Evolutionary conservation across 2,888 invertebrate species (phyloP), one percentile per base, ranked within the genome.

Genomic region (Psococerastis gibbosa): DNA sequence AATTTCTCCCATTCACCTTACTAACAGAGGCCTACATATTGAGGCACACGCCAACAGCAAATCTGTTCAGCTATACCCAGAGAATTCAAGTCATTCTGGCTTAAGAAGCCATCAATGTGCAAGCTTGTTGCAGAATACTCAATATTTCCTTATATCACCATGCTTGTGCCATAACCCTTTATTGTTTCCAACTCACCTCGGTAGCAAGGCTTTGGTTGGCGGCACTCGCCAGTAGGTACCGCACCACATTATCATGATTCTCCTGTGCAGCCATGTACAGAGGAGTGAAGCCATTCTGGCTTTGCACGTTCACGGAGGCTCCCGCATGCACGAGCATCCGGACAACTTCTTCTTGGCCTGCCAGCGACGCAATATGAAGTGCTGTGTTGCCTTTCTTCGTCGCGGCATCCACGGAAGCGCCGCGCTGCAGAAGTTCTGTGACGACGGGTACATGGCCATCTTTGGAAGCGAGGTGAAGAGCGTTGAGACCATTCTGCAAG

Each of bases 181-280:
- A 22, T 20, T 18, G 15, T n/a, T n/a, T 20, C 32, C 16, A 32
- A 48, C 55, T 52, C 57, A 80, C 92, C 75, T 95, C 95, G 27
- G 97, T 98, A 41, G 95, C 88, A 42, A 98, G 69, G 41, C 85
- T 84, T 62, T 95, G 97, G 62, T 92, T 95, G 49, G 95, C 97
- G 35, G 89, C 91, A 58, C 89, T 88, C 27, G 80, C 73, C 45
- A 97, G 67, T 46, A 97, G 69, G 66, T 85, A 82, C 58, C 84
- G 80, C 50, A 98, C 97, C 53, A 91, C 89, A 5, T 73, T 74
- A 48, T 91, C 91, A 58, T 95, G 92, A 61, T 92, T 92, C 62
- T 94, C 94, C 65, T 94, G 97, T 8, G 97, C 92, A 3, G 94
- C 94, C 95, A 97, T 97, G 61, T 97, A 97, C 35, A 98, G 69